phyloP scores from a whole-genome alignment of 30 jellyfish, hydroid and myxozoan species.

The Phacellophora camtschatica region DNA sequence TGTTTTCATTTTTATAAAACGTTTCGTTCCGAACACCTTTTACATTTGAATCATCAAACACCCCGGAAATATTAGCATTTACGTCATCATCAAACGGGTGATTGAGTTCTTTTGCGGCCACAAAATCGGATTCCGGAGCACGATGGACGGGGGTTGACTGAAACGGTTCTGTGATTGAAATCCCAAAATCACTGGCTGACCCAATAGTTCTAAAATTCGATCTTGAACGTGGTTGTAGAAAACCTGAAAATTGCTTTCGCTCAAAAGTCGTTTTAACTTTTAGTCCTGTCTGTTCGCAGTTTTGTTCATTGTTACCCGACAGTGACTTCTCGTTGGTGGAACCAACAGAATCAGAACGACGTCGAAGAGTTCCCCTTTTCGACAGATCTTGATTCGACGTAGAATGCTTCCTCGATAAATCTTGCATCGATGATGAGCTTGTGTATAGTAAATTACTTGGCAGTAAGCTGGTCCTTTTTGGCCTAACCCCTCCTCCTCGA shows the following conservation, averaged over 20 bases:
- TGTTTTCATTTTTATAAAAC: too few species aligned
- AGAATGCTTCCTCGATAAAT: neutral
- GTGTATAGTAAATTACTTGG: neutral
- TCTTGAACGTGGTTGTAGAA: constrained; percentile 5
- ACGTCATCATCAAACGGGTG: constrained; percentile 28
- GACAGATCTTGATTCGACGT: neutral
- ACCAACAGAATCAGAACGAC: neutral
- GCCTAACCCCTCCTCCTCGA: neutral
- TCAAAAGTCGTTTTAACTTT: neutral
- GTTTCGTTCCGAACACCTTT: neutral
- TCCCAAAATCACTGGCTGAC: constrained; percentile 54
- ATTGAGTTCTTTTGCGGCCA: neutral
- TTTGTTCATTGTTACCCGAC: neutral
- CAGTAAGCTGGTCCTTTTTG: neutral
- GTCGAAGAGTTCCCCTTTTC: neutral
- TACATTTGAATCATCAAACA: constrained; percentile 15
- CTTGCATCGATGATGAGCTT: constrained; percentile 43
- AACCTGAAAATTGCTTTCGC: neutral
- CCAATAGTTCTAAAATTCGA: constrained; percentile 12
- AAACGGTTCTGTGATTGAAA: neutral
- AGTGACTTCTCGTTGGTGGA: neutral
- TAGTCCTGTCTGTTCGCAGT: neutral
- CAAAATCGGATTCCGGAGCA: neutral
- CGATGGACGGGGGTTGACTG: constrained; percentile 52
- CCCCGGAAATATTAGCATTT: constrained; percentile 30